Evolutionary conservation across 2,797 vertebrate genomes (phyloP).

Genomic region (Pitangus sulphuratus): DNA sequence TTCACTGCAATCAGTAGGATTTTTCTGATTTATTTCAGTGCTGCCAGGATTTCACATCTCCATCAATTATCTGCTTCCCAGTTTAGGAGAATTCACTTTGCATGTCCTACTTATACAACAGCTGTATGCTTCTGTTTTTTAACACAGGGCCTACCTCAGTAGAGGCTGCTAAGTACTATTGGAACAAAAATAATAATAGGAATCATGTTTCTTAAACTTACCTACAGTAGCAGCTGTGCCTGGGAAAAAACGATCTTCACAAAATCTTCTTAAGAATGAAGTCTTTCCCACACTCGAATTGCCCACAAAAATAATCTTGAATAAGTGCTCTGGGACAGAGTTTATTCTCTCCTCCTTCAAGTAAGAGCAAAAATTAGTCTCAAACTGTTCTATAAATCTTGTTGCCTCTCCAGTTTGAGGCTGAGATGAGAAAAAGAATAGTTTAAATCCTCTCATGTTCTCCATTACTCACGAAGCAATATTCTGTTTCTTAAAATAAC

Average conservation of each 20-base stretch:
- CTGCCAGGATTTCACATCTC: neutral
- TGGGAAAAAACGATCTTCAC: conserved; percentile 82
- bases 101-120: neutral
- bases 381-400: neutral
- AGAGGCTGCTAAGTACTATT: neutral
- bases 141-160: neutral
- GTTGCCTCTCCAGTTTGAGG: neutral
- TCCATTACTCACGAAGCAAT: neutral
- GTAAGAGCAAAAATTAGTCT: conserved; percentile 19
- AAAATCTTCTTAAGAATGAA: conserved; percentile 87
- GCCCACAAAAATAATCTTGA: conserved; percentile 92
- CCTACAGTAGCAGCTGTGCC: conserved; percentile 90
- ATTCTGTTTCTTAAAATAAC: conserved; percentile 27
- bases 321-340: conserved; percentile 84
- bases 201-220: conserved; percentile 64
- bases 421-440: neutral
- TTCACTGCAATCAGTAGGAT: neutral
- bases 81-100: neutral
- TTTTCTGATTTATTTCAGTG: neutral
- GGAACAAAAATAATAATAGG: neutral
- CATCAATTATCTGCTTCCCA: neutral
- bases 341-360: conserved; percentile 79
- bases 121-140: neutral
- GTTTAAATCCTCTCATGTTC: neutral
- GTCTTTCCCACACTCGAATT: conserved; percentile 94